Conservation (phyloP, 2,797 vertebrate species). For the Acestrorhynchus altus region DNA sequence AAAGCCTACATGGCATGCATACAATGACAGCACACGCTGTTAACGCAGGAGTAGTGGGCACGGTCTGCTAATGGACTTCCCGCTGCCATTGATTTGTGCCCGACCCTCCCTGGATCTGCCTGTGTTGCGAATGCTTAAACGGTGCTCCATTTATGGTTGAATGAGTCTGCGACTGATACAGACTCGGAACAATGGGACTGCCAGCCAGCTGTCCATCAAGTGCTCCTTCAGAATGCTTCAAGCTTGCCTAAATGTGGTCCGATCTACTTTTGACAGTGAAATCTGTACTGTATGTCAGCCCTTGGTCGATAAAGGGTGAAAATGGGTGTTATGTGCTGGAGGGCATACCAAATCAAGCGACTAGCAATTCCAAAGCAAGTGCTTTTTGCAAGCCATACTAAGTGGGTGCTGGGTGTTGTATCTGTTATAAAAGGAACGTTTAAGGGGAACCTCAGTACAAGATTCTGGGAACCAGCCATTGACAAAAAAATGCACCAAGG, state of each 20-base stretch:
- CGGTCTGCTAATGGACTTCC: background rate
- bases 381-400: background rate
- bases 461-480: too few species aligned
- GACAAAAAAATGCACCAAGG: too few species aligned
- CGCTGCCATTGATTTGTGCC: background rate
- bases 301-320: background rate
- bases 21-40: slow-evolving; percentile 1
- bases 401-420: background rate
- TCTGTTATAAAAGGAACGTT: too few species aligned
- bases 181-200: slow-evolving; percentile 10
- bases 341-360: background rate
- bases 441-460: too few species aligned
- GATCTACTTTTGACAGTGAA: background rate
- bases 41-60: background rate
- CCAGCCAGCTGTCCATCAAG: slow-evolving; percentile 46
- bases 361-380: too few species aligned
- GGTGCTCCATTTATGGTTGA: slow-evolving; percentile 7
- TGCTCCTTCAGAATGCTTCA: background rate
- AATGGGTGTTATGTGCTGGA: background rate
- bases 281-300: slow-evolving; percentile 1
- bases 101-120: background rate
- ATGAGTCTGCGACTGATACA: slow-evolving; percentile 9
- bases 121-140: slow-evolving; percentile 21
- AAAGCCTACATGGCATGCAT: background rate
- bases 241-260: slow-evolving; percentile 2